A percentile compares a stretch with the other conserved stretches of the same genome.
Evolutionary conservation across 1,140 invertebrate genomes (phyloP).

Genomic region (Periplaneta americana): DNA sequence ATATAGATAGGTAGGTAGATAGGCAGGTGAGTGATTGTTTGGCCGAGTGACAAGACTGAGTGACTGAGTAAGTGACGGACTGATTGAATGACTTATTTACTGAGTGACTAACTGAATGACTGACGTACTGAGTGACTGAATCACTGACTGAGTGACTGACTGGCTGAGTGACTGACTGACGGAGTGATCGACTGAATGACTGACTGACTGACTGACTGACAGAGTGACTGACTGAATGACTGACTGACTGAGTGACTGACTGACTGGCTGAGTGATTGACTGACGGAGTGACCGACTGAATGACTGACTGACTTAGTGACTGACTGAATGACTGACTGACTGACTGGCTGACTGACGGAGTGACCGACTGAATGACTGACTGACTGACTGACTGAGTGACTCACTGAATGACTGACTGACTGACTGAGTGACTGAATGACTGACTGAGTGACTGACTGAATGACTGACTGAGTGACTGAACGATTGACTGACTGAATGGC

Average conservation of each 20-base stretch:
- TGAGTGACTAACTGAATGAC: neutral
- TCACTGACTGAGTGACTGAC: too few species aligned
- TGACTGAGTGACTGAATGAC: too few species aligned
- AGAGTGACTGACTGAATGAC: conserved; percentile 13
- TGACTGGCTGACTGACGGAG: too few species aligned
- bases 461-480: too few species aligned
- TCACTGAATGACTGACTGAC: conserved; percentile 14
- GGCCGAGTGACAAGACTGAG: neutral
- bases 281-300: too few species aligned
- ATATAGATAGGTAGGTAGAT: neutral
- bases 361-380: conserved; percentile 14
- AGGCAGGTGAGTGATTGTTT: neutral
- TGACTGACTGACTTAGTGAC: conserved; percentile 14
- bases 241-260: conserved; percentile 15
- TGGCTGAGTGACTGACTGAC: too few species aligned
- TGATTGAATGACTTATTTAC: too few species aligned
- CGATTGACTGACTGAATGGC: too few species aligned
- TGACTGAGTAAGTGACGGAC: neutral
- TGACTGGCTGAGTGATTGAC: too few species aligned
- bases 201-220: conserved; percentile 11
- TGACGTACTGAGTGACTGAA: neutral
- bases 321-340: conserved; percentile 14
- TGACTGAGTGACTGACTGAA: conserved; percentile 14
- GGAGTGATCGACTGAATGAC: too few species aligned
- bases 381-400: conserved; percentile 14